Evolutionary conservation across 2,113 vertebrate genomes (phyloP), one percentile per base, ranked within the genome.

Genomic region (Forbesichthys agassizii): DNA sequence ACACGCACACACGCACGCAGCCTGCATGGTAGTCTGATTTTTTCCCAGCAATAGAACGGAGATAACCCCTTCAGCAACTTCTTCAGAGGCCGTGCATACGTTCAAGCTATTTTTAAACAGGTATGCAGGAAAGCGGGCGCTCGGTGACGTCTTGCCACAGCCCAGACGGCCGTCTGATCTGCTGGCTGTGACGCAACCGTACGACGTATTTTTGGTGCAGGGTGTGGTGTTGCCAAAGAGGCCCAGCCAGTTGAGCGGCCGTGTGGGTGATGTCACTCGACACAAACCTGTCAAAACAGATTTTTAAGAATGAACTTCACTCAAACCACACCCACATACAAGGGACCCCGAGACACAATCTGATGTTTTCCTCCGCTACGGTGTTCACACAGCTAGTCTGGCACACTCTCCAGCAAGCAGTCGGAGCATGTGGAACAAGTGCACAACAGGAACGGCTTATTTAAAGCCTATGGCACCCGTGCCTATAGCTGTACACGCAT

Each of bases 391-490:
- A 51, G 36, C 7, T 42, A 42, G 36, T 42, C 36, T 42, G 36
- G 4, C 36, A 42, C 36, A 42, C 36, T 42, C 69, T 79, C 66
- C 60, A 42, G 66, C 60, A 27, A 54, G 61, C 48, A 52, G 68
- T 51, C 2, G 9, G 68, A 75, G 60, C 76, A 82, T 86, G 82
- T 80, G 18, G 66, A 7, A 33, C 33, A 33, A 36, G 47, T 20
- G n/a, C 58, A 62, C 77, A 83, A 79, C 70, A 75, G 64, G 71
- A 65, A 57, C 2, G 54, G 69, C 73, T 74, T 79, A 85, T 68
- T 64, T 54, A 6, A 13, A 48, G 69, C 78, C 79, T 33, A 0
- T 62, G 70, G 79, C 68, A 20, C 46, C 63, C 56, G 66, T 1
- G 9, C 72, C 49, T 20, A 36, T 27, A 47, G 6, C 18, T 4